Conservation (phyloP, 2,888 invertebrate genomes). For the Proisotoma minuta region DNA sequence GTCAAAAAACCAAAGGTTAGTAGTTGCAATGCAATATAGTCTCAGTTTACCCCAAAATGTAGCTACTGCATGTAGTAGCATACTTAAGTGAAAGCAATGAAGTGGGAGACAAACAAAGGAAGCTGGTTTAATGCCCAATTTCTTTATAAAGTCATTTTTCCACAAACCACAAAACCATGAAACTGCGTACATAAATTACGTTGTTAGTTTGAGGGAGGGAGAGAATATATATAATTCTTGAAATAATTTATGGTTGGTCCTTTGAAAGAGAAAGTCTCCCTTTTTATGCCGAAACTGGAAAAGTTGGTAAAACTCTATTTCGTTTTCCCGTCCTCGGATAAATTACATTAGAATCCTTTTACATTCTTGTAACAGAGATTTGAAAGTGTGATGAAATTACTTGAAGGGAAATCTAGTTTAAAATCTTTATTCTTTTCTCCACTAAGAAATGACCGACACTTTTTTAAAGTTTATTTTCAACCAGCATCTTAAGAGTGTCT, state of each 20-base stretch:
- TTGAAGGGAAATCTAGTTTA: constrained; percentile 5
- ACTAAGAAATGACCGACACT: too few species aligned
- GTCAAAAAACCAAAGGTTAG: background rate
- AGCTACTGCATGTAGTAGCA: background rate
- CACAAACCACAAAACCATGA: too few species aligned
- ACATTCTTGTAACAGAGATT: constrained; percentile 12
- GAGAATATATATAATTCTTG: too few species aligned
- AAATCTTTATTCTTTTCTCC: too few species aligned
- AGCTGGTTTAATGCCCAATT: constrained; percentile 37
- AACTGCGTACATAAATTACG: too few species aligned
- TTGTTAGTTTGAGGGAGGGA: too few species aligned
- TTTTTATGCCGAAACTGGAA: constrained; percentile 12
- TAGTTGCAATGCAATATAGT: background rate
- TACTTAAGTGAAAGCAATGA: background rate
- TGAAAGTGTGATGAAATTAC: constrained; percentile 16
- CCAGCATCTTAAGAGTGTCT: too few species aligned
- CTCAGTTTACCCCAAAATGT: background rate
- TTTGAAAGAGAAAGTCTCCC: too few species aligned
- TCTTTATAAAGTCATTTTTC: constrained; percentile 19
- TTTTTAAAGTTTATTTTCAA: too few species aligned
- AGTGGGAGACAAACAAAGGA: constrained; percentile 19
- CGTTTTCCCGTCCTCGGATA: background rate
- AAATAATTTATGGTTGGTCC: too few species aligned
- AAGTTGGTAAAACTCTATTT: constrained; percentile 10
- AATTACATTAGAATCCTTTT: constrained; percentile 20